These are phyloP conservation scores for Kryphioiulus occultus DNA, from an alignment of 2,888 invertebrate species.

Conservation along the genomic window DNA sequence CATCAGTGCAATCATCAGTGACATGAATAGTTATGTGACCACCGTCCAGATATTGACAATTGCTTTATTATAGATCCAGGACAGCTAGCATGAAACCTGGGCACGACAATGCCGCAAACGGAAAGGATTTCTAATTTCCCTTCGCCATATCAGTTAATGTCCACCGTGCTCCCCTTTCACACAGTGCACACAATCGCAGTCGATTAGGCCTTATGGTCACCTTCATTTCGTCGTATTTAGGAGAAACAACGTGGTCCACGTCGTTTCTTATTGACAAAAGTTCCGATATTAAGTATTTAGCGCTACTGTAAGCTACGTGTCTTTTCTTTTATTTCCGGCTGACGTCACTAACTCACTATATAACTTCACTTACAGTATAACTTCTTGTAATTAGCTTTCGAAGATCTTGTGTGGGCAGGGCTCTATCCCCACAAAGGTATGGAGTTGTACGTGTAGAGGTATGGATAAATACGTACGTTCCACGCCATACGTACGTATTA, in stretches of 20 bases:
- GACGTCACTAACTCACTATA: neutral
- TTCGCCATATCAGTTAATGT: slow-evolving; percentile 18
- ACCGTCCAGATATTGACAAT: slow-evolving; percentile 31
- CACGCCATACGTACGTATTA: too few relatives aligned
- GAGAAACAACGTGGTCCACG: neutral
- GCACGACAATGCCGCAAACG: neutral
- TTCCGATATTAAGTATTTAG: neutral
- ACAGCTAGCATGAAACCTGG: neutral
- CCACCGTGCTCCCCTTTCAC: neutral
- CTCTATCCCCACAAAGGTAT: neutral
- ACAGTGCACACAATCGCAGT: neutral
- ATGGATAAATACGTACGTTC: too few relatives aligned
- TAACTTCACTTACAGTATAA: neutral
- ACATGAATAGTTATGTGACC: slow-evolving; percentile 31
- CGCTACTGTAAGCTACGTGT: neutral
- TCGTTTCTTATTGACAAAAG: neutral
- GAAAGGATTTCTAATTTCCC: slow-evolving; percentile 26
- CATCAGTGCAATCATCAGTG: slow-evolving; percentile 18
- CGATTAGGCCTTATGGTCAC: neutral
- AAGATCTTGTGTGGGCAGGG: neutral
- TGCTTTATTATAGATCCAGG: slow-evolving; percentile 24
- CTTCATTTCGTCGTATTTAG: neutral
- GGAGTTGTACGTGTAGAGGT: too few relatives aligned
- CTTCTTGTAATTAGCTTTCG: neutral
- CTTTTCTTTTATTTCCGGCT: neutral